These are phyloP conservation scores for Cochlearius cochlearius DNA, from an alignment of 2,113 vertebrate species.

Conservation along the genomic window DNA sequence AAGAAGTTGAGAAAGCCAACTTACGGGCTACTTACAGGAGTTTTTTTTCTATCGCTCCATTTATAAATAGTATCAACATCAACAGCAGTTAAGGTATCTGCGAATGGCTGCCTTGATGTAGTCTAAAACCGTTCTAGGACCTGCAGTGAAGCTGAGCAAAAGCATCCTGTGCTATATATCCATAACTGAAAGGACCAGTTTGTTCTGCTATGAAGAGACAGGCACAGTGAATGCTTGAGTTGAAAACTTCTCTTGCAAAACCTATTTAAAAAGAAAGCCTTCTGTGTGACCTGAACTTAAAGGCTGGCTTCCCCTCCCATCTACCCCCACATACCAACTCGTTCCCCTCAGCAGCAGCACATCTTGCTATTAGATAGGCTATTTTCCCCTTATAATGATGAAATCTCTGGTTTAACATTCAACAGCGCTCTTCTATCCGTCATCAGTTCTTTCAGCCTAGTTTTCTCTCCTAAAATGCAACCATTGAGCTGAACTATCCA, in stretches of 20 bases:
- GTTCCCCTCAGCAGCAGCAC: not conserved
- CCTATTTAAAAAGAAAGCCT: not conserved
- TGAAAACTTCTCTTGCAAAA: not conserved
- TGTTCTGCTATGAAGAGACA: not conserved
- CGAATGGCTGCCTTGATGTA: not conserved
- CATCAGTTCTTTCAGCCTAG: not conserved
- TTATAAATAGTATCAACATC: slow-evolving; percentile 33
- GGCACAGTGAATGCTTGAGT: not conserved
- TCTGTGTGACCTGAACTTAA: not conserved
- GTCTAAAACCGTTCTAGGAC: not conserved
- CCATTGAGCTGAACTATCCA: not conserved
- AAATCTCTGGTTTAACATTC: not conserved
- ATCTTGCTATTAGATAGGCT: not conserved
- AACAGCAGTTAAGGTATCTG: not conserved
- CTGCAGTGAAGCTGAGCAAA: not conserved
- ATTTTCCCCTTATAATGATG: not conserved
- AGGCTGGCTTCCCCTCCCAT: not conserved
- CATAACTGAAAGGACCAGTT: not conserved
- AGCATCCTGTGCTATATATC: not conserved
- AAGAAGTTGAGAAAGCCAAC: not conserved
- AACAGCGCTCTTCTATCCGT: not conserved
- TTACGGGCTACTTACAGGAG: not conserved
- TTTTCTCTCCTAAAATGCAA: not conserved
- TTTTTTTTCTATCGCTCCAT: not conserved
- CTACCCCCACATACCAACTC: not conserved